These are phyloP conservation scores for Eupleurogrammus muticus DNA, from an alignment of 2,797 vertebrate species.

Conservation along the genomic window DNA sequence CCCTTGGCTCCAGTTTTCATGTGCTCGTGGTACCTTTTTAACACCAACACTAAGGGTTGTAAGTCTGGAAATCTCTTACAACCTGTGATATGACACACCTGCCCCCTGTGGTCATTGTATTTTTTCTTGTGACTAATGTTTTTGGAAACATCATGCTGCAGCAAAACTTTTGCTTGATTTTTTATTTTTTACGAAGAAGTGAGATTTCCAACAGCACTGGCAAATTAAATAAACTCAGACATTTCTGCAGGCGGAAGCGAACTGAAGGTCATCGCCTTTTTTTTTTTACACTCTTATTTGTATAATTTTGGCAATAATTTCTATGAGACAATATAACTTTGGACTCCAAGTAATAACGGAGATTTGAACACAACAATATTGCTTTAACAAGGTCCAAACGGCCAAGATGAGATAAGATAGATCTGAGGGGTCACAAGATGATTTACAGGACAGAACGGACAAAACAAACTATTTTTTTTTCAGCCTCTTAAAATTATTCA, in stretches of 20 bases:
- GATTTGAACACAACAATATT: background rate
- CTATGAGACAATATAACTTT: background rate
- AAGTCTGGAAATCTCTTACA: conserved; percentile 22
- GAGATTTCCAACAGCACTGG: background rate
- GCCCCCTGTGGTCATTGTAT: background rate
- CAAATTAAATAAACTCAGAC: background rate
- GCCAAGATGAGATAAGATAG: background rate
- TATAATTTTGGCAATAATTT: background rate
- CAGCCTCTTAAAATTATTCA: background rate
- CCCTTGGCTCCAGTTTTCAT: conserved; percentile 5
- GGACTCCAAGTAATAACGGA: background rate
- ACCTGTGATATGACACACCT: background rate
- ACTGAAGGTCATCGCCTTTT: background rate
- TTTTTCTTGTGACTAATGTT: conserved; percentile 4
- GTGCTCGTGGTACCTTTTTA: background rate
- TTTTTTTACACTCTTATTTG: background rate
- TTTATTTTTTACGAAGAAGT: background rate
- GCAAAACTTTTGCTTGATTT: background rate
- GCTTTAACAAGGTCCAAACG: background rate
- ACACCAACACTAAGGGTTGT: background rate
- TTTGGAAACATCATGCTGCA: conserved; percentile 1
- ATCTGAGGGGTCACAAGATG: background rate
- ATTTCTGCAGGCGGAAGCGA: background rate
- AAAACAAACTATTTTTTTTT: background rate
- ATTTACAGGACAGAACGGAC: background rate